These are phyloP conservation scores for Netelia fuscicornis DNA, from an alignment of 2,888 invertebrate species.

Conservation along the genomic window DNA sequence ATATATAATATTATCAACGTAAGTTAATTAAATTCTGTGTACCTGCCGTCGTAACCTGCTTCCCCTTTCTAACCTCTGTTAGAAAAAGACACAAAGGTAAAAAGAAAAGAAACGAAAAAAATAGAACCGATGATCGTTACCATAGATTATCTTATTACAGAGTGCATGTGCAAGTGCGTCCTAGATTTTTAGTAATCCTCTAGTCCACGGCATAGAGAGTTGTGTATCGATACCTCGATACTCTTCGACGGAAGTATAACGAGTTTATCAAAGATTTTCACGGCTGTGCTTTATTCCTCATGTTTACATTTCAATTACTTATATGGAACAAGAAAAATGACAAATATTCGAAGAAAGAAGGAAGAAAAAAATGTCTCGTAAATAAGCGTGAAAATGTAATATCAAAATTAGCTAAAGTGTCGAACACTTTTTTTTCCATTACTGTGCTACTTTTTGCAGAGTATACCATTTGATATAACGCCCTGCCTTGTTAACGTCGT, in stretches of 20 bases:
- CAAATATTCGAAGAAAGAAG: background rate
- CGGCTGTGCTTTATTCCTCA: slow-evolving; percentile 61
- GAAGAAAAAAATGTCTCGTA: slow-evolving; percentile 52
- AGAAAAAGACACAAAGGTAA: slow-evolving; percentile 7
- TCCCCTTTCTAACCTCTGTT: background rate
- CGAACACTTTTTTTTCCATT: slow-evolving; percentile 56
- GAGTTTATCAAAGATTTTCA: slow-evolving; percentile 56
- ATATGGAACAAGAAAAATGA: background rate
- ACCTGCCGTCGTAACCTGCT: slow-evolving; percentile 56
- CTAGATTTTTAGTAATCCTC: slow-evolving; percentile 37
- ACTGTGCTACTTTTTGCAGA: slow-evolving; percentile 60
- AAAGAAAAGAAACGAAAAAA: slow-evolving; percentile 14
- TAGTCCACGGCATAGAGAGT: slow-evolving; percentile 45
- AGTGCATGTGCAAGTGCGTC: background rate
- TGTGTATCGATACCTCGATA: slow-evolving; percentile 57
- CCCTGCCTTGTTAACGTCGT: slow-evolving; percentile 60
- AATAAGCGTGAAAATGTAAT: slow-evolving; percentile 67
- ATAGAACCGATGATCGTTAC: background rate
- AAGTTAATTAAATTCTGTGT: slow-evolving; percentile 63
- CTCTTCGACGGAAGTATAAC: slow-evolving; percentile 49
- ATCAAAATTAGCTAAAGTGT: slow-evolving; percentile 65
- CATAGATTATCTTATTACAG: slow-evolving; percentile 26
- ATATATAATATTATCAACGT: slow-evolving; percentile 39
- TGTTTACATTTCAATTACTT: slow-evolving; percentile 40
- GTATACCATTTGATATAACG: slow-evolving; percentile 59